A percentile compares a stretch with the other conserved stretches of the same genome.
Conservation (phyloP, 2,113 vertebrate genomes). For the Nannospalax galili region DNA sequence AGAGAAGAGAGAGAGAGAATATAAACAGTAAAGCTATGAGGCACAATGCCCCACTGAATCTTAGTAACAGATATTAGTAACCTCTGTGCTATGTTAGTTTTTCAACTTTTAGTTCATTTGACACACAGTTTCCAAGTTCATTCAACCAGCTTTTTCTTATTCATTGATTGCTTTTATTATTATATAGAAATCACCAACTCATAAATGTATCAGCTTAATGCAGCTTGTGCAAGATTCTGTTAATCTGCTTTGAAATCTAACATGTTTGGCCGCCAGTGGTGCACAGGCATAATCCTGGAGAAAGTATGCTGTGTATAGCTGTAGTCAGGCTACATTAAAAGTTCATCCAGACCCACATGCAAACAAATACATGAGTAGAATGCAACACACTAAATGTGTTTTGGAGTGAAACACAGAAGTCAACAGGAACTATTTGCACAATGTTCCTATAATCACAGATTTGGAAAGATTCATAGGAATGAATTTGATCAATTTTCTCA, state of each 20-base stretch:
- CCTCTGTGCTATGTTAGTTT: not conserved
- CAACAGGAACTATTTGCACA: not conserved
- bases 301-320: not conserved
- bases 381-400: not conserved
- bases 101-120: not conserved
- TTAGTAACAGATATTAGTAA: not conserved
- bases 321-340: not conserved
- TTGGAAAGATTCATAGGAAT: not conserved
- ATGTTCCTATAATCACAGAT: not conserved
- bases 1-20: not conserved
- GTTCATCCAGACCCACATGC: not conserved
- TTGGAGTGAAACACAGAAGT: not conserved
- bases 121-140: not conserved
- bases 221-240: not conserved
- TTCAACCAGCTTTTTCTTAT: not conserved
- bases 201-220: not conserved
- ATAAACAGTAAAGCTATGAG: not conserved
- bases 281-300: not conserved
- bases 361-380: not conserved
- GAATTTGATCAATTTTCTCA: constrained; percentile 3
- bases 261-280: not conserved
- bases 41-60: not conserved
- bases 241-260: not conserved
- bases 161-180: not conserved
- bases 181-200: not conserved